Evolutionary conservation across 2,113 vertebrate species (phyloP).

Genomic region (Bostrychus sinensis): DNA sequence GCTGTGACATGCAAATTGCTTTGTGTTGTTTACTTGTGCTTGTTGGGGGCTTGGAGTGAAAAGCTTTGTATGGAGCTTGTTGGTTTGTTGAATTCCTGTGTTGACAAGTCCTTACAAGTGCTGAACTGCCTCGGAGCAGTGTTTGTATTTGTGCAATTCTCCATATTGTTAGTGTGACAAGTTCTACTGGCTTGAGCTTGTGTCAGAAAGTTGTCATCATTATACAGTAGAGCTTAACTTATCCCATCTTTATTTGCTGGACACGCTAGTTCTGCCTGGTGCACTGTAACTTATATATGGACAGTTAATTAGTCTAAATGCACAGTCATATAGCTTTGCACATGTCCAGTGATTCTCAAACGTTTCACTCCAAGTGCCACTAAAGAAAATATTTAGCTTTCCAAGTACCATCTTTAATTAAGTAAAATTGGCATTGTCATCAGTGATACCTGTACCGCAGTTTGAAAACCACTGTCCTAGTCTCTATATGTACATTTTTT

Average conservation of each 20-base stretch:
- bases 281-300: constrained; percentile 2
- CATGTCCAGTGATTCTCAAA: no score
- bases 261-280: not conserved
- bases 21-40: constrained; percentile 3
- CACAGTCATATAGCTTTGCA: not conserved
- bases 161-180: not conserved
- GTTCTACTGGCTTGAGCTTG: not conserved
- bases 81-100: constrained; percentile 53
- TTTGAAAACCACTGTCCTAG: no score
- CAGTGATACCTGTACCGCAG: no score
- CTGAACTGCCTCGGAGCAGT: not conserved
- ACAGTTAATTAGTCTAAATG: constrained; percentile 1
- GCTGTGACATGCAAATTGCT: constrained; percentile 24
- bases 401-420: no score
- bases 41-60: constrained; percentile 29
- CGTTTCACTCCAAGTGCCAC: no score
- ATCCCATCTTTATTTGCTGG: not conserved
- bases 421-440: no score
- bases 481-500: not conserved
- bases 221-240: not conserved
- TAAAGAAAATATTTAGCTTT: no score
- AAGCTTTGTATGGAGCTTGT: constrained; percentile 37
- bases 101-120: constrained; percentile 44
- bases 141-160: not conserved
- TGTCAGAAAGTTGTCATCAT: constrained; percentile 1